Evolutionary conservation across 2,113 vertebrate genomes (phyloP), one percentile per base, ranked within the genome.

Genomic region (Protobothrops flavoviridis): DNA sequence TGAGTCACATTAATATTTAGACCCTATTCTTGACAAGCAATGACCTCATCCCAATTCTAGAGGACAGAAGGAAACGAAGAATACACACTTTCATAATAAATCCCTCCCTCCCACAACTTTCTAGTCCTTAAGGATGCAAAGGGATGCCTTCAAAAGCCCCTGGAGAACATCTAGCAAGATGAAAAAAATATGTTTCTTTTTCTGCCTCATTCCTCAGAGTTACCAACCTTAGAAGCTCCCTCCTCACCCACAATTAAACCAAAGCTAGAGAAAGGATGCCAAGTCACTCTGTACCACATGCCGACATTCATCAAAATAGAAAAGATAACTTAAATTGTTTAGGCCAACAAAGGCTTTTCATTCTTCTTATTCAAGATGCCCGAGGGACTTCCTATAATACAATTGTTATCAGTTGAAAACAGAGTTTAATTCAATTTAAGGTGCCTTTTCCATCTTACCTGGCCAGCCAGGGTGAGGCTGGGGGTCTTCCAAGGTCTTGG

Each of bases 401-500:
- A 8, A 21, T 9, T 1, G 15, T 43, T 21, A 43, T 43, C 7
- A 33, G 33, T 43, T 43, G 9, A 81, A 43, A 81, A 39, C 33
- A 81, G 33, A 81, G 21, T 17, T 81, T 39, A 33, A 69, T 69
- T 69, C 29, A 33, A 2, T 69, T 15, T 33, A 33, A 17, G 29
- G 64, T 5, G 0, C 3, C 7, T 52, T n/a, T 29, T 17, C 2
- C n/a, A 81, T 3, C 97, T 98, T 94, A 99, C 99, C 99, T 24
- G 98, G 96, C 99, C 99, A 99, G 95, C 99, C 99, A 0, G 98
- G 98, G 94, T 99, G 99, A 91, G 92, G 97, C 92, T 97, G 85
- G 0, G 99, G 98, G 43, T 99, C 99, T 97, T 99, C 95, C 93
- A 99, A 97, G 7, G 93, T 93, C 33, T 97, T 98, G 10, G 99